These are phyloP conservation scores for Plebejus anna DNA, from an alignment of 2,888 invertebrate genomes.

Conservation along the genomic window DNA sequence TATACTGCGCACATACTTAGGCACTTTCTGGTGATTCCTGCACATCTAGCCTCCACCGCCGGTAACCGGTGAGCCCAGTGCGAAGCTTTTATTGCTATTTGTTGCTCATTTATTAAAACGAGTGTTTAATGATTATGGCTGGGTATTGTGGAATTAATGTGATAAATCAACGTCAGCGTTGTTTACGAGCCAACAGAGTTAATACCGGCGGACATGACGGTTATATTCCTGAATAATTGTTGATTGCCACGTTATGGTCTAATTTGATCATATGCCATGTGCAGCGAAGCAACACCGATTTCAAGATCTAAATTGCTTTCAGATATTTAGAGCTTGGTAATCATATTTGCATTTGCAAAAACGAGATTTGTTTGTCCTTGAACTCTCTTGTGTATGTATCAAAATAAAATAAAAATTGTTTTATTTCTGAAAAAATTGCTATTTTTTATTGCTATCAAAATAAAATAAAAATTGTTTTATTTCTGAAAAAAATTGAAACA, in stretches of 20 bases:
- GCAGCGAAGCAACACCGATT: neutral
- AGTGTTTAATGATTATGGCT: constrained; percentile 64
- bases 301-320: neutral
- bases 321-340: neutral
- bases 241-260: constrained; percentile 52
- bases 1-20: no score
- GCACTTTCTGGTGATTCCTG: no score
- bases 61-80: neutral
- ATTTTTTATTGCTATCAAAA: no score
- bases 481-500: no score
- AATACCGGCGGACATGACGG: constrained; percentile 75
- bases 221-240: constrained; percentile 77
- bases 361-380: no score
- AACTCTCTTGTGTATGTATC: no score
- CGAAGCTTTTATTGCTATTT: neutral
- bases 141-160: constrained; percentile 67
- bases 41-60: no score
- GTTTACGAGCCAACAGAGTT: constrained; percentile 79
- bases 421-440: no score
- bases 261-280: constrained; percentile 17
- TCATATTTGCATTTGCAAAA: no score
- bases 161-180: constrained; percentile 75
- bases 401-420: no score
- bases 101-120: constrained; percentile 52
- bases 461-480: no score